A percentile compares a stretch with the other conserved stretches of the same genome.
phyloP scores from a whole-genome alignment of 30 jellyfish, hydroid and myxozoan species.

The Rhopilema esculentum region DNA sequence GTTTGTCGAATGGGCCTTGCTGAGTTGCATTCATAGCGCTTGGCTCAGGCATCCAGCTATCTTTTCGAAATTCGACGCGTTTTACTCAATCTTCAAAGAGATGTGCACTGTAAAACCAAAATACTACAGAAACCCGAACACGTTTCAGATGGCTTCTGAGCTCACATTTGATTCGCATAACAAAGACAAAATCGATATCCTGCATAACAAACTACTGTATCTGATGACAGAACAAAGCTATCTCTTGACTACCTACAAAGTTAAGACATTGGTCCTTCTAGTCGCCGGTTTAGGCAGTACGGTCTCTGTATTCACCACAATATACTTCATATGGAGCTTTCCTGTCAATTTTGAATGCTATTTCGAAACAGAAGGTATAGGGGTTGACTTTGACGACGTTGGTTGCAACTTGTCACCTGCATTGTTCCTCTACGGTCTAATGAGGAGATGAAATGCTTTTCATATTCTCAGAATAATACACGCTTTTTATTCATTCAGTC shows the following conservation, averaged over 20 bases:
- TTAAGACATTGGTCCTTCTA: slow-evolving; percentile 24
- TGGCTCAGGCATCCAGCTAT: slow-evolving; percentile 86
- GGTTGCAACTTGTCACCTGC: slow-evolving; percentile 81
- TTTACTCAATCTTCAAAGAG: slow-evolving; percentile 67
- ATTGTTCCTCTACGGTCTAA: slow-evolving; percentile 65
- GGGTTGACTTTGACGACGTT: slow-evolving; percentile 53
- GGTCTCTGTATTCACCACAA: slow-evolving; percentile 2
- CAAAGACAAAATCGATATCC: slow-evolving; percentile 68
- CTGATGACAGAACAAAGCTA: slow-evolving; percentile 77
- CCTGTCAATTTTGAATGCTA: slow-evolving; percentile 73
- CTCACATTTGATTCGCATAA: slow-evolving; percentile 69
- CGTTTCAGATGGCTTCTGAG: slow-evolving; percentile 90
- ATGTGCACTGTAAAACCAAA: slow-evolving; percentile 75
- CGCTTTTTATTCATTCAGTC: no score
- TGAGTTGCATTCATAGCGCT: slow-evolving; percentile 57
- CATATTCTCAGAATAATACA: neutral
- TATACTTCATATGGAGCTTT: slow-evolving; percentile 46
- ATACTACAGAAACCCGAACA: slow-evolving; percentile 88
- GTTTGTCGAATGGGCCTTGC: slow-evolving; percentile 69
- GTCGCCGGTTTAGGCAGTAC: slow-evolving; percentile 64
- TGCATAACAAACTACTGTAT: slow-evolving; percentile 65
- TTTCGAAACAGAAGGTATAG: slow-evolving; percentile 49
- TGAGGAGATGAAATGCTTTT: slow-evolving; percentile 21
- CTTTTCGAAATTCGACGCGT: slow-evolving; percentile 83
- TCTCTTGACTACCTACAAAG: slow-evolving; percentile 65